Evolutionary conservation across 2,888 invertebrate species (phyloP), one percentile per base, ranked within the genome.

Genomic region (Boloria euphrosyne): DNA sequence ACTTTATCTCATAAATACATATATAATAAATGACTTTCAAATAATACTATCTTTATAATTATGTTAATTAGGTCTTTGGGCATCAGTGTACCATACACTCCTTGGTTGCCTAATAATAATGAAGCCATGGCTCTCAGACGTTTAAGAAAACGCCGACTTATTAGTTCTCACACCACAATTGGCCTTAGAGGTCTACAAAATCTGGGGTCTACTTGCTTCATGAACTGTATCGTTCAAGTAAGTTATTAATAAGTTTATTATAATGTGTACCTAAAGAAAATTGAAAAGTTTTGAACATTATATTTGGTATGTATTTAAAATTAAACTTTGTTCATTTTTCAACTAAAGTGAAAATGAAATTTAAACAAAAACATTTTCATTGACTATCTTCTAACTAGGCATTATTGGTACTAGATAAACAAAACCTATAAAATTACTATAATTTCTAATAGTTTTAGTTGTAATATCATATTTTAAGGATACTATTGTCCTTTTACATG

Each of bases 131-230:
- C 97, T 3, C 86, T 97, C 62, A 88, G 95, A 66, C 94, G 95
- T 62, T 95, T 97, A 79, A 95, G 97, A 6, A 96, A 96, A 75
- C 93, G 97, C 65, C 94, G 97, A 60, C 93, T 96, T 73, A 95
- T 98, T 70, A 94, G 96, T 71, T 95, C 96, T 62, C 95, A 96
- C 80, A 96, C 97, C 64, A 96, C 96, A 44, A 96, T 98, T 71
- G 98, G 99, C 49, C 92, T 99, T 67, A 93, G 99, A 64, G 99
- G 99, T 0, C 92, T 99, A 65, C 95, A 98, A 78, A 99, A 99
- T 90, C 93, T 99, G 71, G 99, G 99, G 46, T 97, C 98, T 75
- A 99, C 99, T 4, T 99, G 99, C 90, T 99, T 98, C 84, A 98
- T 99, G 98, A 99, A 98, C 88, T 98, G 98, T 82, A 98, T 99